Conservation (phyloP, 2,888 invertebrate species). For the Acrobasis repandana region DNA sequence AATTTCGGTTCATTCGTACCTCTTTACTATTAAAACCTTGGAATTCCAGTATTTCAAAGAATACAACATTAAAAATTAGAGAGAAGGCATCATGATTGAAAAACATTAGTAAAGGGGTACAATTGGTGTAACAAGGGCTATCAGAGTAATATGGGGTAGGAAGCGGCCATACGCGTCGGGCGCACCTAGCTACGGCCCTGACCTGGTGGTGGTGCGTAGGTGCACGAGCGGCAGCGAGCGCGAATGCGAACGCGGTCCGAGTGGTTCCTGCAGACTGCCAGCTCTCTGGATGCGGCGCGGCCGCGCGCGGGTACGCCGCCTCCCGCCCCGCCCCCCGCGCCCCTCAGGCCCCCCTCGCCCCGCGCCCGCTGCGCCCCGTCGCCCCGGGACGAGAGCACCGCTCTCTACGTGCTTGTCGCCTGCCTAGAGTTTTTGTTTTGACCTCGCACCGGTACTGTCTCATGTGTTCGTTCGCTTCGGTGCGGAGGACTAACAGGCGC, state of each 20-base stretch:
- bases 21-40: conserved; percentile 13
- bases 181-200: neutral
- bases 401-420: conserved; percentile 80
- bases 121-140: neutral
- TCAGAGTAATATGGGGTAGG: neutral
- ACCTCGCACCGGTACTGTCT: conserved; percentile 75
- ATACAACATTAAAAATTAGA: neutral
- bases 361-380: conserved; percentile 46
- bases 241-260: conserved; percentile 98
- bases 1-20: conserved; percentile 7
- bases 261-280: conserved; percentile 94
- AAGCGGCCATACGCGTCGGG: neutral
- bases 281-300: conserved; percentile 75
- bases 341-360: conserved; percentile 28
- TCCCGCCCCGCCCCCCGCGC: conserved; percentile 33
- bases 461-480: conserved; percentile 69
- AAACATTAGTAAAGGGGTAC: conserved; percentile 9
- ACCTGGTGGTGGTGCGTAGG: conserved; percentile 82
- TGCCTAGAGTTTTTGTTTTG: conserved; percentile 83
- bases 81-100: neutral
- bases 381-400: conserved; percentile 66
- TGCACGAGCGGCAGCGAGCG: conserved; percentile 97
- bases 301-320: conserved; percentile 71
- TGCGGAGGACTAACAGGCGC: conserved; percentile 67
- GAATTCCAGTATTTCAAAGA: neutral